Conservation (phyloP, 2,797 vertebrate species). For the Labroides dimidiatus region DNA sequence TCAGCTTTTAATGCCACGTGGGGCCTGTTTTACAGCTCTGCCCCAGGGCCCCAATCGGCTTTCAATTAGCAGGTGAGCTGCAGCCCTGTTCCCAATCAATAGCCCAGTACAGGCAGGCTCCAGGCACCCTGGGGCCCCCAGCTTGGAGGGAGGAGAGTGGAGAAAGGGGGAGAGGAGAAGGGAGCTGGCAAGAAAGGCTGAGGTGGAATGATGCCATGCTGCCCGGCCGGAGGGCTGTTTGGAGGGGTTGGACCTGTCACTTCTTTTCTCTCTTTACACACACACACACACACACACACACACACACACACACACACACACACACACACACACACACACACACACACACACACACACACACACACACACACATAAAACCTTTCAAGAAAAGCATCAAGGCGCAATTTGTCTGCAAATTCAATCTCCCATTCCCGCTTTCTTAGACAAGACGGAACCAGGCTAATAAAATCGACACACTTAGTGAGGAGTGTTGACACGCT, state of each 20-base stretch:
- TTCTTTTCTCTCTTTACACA: slow-evolving; percentile 36
- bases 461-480: slow-evolving; percentile 35
- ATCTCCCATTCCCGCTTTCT: slow-evolving; percentile 21
- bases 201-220: slow-evolving; percentile 64
- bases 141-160: slow-evolving; percentile 59
- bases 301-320: not conserved
- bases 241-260: slow-evolving; percentile 58
- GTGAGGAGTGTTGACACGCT: slow-evolving; percentile 16
- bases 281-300: slow-evolving; percentile 10
- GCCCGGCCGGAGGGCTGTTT: slow-evolving; percentile 61
- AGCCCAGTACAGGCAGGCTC: slow-evolving; percentile 74
- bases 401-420: slow-evolving; percentile 31
- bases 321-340: slow-evolving; percentile 9
- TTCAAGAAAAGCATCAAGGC: slow-evolving; percentile 7
- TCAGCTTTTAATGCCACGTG: slow-evolving; percentile 81
- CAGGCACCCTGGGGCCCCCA: slow-evolving; percentile 70
- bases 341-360: too few species aligned
- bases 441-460: slow-evolving; percentile 10
- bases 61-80: slow-evolving; percentile 87
- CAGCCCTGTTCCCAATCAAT: slow-evolving; percentile 83
- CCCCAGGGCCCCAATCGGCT: slow-evolving; percentile 83
- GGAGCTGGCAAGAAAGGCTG: slow-evolving; percentile 58
- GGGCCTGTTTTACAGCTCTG: slow-evolving; percentile 83
- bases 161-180: slow-evolving; percentile 20
- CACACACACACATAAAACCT: too few species aligned